Percentiles rank a stretch among this genome's conserved stretches.
phyloP scores from a whole-genome alignment of 1,140 invertebrate genomes.

The Medauroidea extradentata region DNA sequence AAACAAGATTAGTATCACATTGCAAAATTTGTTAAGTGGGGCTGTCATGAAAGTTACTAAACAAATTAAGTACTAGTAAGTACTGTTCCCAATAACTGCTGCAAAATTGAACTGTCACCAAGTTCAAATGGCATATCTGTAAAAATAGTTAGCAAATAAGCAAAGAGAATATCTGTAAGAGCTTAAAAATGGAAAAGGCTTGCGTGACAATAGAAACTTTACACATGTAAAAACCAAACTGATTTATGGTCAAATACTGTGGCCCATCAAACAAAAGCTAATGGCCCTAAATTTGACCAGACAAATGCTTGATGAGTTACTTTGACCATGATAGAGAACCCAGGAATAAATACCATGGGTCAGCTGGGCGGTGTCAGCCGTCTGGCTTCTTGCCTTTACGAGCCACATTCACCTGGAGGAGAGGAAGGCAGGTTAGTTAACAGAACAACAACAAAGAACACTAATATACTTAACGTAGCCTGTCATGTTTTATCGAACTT shows the following conservation, averaged over 20 bases:
- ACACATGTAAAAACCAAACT: slow-evolving; percentile 15
- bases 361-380: slow-evolving; percentile 20
- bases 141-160: slow-evolving; percentile 18
- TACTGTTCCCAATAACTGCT: slow-evolving; percentile 10
- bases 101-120: slow-evolving; percentile 20
- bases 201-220: slow-evolving; percentile 16
- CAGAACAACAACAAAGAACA: slow-evolving; percentile 5
- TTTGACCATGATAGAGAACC: slow-evolving; percentile 25
- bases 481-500: no score
- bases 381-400: slow-evolving; percentile 21
- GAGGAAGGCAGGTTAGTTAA: slow-evolving; percentile 33
- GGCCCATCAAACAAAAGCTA: slow-evolving; percentile 21
- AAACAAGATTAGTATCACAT: slow-evolving; percentile 7
- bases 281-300: slow-evolving; percentile 18
- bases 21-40: neutral
- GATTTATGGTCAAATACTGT: slow-evolving; percentile 16
- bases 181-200: slow-evolving; percentile 16
- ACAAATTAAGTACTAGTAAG: neutral
- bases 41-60: slow-evolving; percentile 4
- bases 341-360: slow-evolving; percentile 38
- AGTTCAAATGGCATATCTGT: slow-evolving; percentile 15
- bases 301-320: slow-evolving; percentile 20
- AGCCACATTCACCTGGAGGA: slow-evolving; percentile 29
- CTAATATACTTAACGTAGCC: neutral
- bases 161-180: slow-evolving; percentile 15